Conservation (phyloP, 2,797 vertebrate genomes). For the Pampus argenteus region DNA sequence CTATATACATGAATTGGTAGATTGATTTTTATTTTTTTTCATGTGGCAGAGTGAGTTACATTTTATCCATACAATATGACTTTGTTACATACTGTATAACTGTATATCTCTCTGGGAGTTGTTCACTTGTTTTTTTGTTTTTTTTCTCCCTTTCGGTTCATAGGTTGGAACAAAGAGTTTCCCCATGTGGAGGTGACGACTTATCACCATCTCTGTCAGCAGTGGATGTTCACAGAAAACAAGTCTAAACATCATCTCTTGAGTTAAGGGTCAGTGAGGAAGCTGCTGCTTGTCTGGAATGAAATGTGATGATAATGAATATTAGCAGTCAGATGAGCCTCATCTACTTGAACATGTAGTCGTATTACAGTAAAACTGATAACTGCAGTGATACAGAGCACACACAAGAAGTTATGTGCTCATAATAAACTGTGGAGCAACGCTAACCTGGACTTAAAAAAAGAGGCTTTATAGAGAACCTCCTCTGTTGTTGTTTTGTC, state of each 20-base stretch:
- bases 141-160: constrained; percentile 9
- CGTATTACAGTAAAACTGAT: not conserved
- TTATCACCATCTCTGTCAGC: not conserved
- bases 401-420: not conserved
- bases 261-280: constrained; percentile 9
- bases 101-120: too few relatives aligned
- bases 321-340: not conserved
- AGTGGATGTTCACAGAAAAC: constrained; percentile 8
- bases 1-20: not conserved
- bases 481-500: not conserved
- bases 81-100: not conserved
- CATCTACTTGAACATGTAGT: constrained; percentile 1
- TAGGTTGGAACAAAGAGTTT: constrained; percentile 76
- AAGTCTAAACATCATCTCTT: not conserved
- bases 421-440: constrained; percentile 1
- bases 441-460: not conserved
- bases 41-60: not conserved
- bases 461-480: constrained; percentile 1
- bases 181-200: constrained; percentile 81
- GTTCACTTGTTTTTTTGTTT: not conserved
- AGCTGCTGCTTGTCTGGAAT: constrained; percentile 29
- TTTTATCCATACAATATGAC: constrained; percentile 2
- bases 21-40: not conserved
- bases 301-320: not conserved
- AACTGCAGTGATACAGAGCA: constrained; percentile 2